Evolutionary conservation across 2,797 vertebrate genomes (phyloP), one percentile per base, ranked within the genome.

Genomic region (Manis pentadactyla): DNA sequence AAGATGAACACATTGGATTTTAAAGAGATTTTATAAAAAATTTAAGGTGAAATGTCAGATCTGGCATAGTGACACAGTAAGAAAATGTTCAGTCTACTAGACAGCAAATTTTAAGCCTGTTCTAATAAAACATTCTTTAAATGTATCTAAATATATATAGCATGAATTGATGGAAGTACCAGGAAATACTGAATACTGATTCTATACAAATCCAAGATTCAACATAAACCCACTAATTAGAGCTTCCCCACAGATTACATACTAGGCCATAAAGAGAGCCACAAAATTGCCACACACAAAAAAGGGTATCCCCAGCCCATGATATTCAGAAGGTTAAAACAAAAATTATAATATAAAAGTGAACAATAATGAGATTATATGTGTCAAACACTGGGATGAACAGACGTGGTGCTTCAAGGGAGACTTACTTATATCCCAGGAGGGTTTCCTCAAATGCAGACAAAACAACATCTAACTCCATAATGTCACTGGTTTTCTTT

Each of bases 401-500:
- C 61, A 69, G 12, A 78, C n/a, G 57, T 2, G 9, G 37, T 42
- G 10, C 57, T 15, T 86, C 1, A 14, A 61, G 68, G 55, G 94
- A 66, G 46, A 95, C 98, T 98, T 98, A 99, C 99, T 96, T 98
- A 92, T 99, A 99, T 68, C 98, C 89, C 55, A 92, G 79, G 92
- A 98, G 77, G 93, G 97, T 96, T 51, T 98, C 97, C 97, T 98
- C 98, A 96, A 99, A 99, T 25, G 97, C 97, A 42, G 97, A 89
- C 94, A 99, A 97, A 97, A 99, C 92, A 90, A 99, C 89, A 92
- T 99, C 98, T 31, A 99, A 95, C 84, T 99, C 98, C 95, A 87
- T 98, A 71, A 98, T 90, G 94, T 97, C 98, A 85, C 96, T 98
- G 49, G 79, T 1, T 93, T 97, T 98, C 92, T 97, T 64, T 25